Evolutionary conservation across 1,140 invertebrate genomes (phyloP).

Genomic region (Trissolcus basalis): DNA sequence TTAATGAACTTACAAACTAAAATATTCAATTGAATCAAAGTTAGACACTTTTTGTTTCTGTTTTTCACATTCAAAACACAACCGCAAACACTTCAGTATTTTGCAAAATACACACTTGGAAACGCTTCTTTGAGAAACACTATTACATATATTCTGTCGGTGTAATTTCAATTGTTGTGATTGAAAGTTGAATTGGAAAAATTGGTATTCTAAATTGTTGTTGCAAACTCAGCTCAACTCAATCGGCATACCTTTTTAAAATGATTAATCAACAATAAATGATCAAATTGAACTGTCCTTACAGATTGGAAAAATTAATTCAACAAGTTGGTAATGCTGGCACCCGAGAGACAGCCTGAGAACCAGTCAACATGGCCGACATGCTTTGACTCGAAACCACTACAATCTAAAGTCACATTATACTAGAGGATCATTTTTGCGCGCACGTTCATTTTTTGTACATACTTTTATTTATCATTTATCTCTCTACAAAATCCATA

Average conservation of each 20-base stretch:
- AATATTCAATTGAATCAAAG: no score
- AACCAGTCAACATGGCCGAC: constrained; percentile 62
- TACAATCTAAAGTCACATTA: constrained; percentile 1
- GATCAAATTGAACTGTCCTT: background rate
- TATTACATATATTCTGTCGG: no score
- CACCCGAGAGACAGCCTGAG: background rate
- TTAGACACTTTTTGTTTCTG: no score
- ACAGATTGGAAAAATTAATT: background rate
- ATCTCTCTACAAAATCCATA: background rate
- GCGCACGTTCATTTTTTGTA: constrained; percentile 60
- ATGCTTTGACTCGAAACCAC: constrained; percentile 26
- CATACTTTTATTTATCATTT: constrained; percentile 39
- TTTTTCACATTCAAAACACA: no score
- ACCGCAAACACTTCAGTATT: no score
- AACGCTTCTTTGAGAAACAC: no score
- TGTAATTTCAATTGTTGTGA: no score
- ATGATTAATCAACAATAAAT: background rate
- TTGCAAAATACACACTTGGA: no score
- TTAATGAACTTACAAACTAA: no score
- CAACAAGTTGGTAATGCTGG: constrained; percentile 1
- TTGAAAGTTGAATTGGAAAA: no score
- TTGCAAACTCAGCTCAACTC: no score
- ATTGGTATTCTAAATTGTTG: no score
- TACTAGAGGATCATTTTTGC: constrained; percentile 8
- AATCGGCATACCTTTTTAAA: background rate